Evolutionary conservation across 1,140 invertebrate species (phyloP).

Genomic region (Zophobas atratus): DNA sequence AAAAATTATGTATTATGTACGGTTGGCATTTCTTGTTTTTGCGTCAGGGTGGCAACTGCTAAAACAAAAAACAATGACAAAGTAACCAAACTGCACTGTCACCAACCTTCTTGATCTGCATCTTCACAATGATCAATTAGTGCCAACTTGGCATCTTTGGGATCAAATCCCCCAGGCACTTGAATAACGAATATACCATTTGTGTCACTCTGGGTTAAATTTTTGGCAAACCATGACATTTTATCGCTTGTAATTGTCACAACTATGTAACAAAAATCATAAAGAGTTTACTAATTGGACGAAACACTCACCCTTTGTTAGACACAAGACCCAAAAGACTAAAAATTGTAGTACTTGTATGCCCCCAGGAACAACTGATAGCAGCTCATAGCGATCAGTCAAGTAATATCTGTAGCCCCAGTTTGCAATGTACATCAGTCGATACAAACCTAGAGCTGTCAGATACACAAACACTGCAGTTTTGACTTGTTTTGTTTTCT

Average conservation of each 20-base stretch:
- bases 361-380: neutral
- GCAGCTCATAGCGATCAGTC: too few relatives aligned
- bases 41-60: too few relatives aligned
- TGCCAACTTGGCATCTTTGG: too few relatives aligned
- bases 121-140: too few relatives aligned
- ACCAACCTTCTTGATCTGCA: too few relatives aligned
- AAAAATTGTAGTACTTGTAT: neutral
- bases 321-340: neutral
- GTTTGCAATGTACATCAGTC: neutral
- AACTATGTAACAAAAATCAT: neutral
- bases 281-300: neutral
- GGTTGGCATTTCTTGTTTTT: too few relatives aligned
- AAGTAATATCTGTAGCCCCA: neutral
- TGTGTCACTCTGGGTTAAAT: too few relatives aligned
- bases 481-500: neutral
- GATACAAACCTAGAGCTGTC: neutral
- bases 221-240: too few relatives aligned
- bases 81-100: too few relatives aligned
- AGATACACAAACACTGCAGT: neutral
- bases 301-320: neutral
- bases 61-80: too few relatives aligned
- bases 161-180: too few relatives aligned
- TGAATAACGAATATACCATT: too few relatives aligned
- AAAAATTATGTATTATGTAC: neutral
- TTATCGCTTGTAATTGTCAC: neutral